Evolutionary conservation across 2,113 vertebrate species (phyloP), one percentile per base, ranked within the genome.

Genomic region (Chloropsis cyanopogon): DNA sequence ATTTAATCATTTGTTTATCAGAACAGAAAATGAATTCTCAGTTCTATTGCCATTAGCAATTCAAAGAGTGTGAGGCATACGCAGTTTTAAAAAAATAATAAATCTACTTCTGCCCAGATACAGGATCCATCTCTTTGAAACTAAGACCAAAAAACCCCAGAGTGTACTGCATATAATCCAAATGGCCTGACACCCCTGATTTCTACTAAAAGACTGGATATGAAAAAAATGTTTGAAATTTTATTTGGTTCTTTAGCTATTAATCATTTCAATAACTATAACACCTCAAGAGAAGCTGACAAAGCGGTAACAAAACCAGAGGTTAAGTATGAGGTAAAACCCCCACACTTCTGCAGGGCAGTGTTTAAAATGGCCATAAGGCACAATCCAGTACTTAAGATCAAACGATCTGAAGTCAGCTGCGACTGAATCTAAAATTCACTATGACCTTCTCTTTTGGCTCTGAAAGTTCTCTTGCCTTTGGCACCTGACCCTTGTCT

Each of bases 11-110:
- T 86, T 83, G 19, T n/a, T 44, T 80, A 53, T 86, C 80, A 77
- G 87, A 94, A 86, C 10, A 92, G 65, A 91, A 95, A 93, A 91
- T 14, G 11, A 93, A 53, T 47, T 90, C 47, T 68, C 46, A 50
- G 60, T 70, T 82, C 88, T 54, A 28, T 41, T 65, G 7, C 9
- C n/a, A 82, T 94, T 94, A 94, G 31, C 54, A 93, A 84, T 95
- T 88, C 87, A 95, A 95, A 94, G 41, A 66, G 22, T 35, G n/a
- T 57, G 53, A 72, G 31, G 65, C 31, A 54, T 57, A 65, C 11
- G 37, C 31, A 91, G 18, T 70, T 92, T 54, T 28, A 18, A 65
- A 88, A 94, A 90, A 64, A 60, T 46, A 80, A 53, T 14, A 72
- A 76, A 69, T 86, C 25, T 72, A 9, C 84, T 94, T 87, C 78